Evolutionary conservation across 2,797 vertebrate species (phyloP).

Genomic region (Buphagus erythrorhynchus): DNA sequence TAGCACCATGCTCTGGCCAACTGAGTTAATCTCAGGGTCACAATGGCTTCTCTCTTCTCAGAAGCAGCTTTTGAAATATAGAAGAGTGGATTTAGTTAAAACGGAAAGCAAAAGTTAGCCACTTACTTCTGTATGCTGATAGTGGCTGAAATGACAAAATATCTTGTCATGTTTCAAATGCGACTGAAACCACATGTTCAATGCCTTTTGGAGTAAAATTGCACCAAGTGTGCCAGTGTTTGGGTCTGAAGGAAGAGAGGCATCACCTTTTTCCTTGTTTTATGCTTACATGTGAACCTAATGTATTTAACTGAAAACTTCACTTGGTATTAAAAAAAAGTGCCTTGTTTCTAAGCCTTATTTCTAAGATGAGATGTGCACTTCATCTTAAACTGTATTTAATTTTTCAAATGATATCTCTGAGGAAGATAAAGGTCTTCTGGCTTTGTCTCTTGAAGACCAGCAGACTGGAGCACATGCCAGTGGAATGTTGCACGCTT

Average conservation of each 20-base stretch:
- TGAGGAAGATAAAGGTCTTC: background rate
- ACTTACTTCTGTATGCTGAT: background rate
- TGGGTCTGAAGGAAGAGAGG: background rate
- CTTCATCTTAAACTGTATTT: background rate
- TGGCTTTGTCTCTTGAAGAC: background rate
- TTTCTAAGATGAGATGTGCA: background rate
- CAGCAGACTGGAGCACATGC: background rate
- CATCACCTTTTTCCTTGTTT: background rate
- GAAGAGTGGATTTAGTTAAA: background rate
- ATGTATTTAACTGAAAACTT: background rate
- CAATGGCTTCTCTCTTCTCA: background rate
- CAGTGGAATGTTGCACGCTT: background rate
- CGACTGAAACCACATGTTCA: background rate
- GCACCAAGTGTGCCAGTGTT: background rate
- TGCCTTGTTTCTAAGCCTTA: background rate
- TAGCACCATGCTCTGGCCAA: background rate
- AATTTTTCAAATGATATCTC: background rate
- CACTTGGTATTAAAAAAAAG: background rate
- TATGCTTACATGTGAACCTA: background rate
- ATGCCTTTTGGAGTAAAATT: background rate
- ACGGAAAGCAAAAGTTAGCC: background rate
- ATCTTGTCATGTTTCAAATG: fast-evolving
- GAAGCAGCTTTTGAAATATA: background rate
- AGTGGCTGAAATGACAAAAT: background rate
- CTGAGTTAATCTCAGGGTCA: background rate